A percentile compares a stretch with the other conserved stretches of the same genome.
Conservation (phyloP, 2,113 vertebrate genomes). For the Sprattus sprattus region DNA sequence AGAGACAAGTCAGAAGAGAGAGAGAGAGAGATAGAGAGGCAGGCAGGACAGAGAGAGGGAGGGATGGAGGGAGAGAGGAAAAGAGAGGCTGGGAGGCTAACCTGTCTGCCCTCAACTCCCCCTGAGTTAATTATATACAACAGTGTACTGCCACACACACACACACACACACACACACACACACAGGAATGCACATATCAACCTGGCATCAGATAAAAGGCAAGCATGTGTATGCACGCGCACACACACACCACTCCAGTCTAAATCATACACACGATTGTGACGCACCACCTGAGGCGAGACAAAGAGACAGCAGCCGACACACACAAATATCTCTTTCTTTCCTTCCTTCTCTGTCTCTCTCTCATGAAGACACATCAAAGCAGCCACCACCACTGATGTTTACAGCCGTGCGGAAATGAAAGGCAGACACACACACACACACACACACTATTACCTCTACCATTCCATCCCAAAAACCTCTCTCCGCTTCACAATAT, state of each 20-base stretch:
- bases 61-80: background rate
- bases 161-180: constrained; percentile 27
- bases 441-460: constrained; percentile 15
- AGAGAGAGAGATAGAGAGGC: background rate
- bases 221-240: background rate
- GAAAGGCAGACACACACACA: background rate
- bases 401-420: constrained; percentile 10
- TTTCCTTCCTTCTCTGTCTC: constrained; percentile 16
- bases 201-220: constrained; percentile 13
- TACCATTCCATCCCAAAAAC: constrained; percentile 21
- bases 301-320: constrained; percentile 30
- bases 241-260: constrained; percentile 23
- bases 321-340: constrained; percentile 56
- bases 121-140: constrained; percentile 10
- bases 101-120: background rate
- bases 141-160: constrained; percentile 7
- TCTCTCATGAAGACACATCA: constrained; percentile 52
- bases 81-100: background rate
- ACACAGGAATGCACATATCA: background rate
- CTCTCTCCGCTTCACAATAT: constrained; percentile 29
- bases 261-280: constrained; percentile 27
- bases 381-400: constrained; percentile 54
- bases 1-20: background rate
- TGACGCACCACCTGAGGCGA: constrained; percentile 24
- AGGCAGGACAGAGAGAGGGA: background rate